Evolutionary conservation across 2,888 invertebrate genomes (phyloP).

Genomic region (Ephialtes manifestator): DNA sequence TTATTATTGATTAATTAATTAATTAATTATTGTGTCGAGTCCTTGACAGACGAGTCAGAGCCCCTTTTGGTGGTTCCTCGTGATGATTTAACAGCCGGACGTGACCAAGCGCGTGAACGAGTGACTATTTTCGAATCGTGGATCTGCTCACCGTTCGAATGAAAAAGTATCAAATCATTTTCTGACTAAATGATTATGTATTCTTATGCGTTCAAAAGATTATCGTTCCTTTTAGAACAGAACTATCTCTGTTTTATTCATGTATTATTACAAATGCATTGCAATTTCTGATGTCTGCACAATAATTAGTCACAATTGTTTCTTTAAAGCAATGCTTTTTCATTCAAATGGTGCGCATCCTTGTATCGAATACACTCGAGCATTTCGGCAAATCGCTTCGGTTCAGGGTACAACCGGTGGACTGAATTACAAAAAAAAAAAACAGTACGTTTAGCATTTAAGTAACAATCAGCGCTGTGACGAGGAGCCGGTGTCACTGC

Average conservation of each 20-base stretch:
- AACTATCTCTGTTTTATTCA: too few relatives aligned
- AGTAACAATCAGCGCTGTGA: conserved; percentile 17
- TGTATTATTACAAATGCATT: too few relatives aligned
- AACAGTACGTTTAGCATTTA: conserved; percentile 20
- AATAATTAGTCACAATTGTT: too few relatives aligned
- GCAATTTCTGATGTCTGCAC: too few relatives aligned
- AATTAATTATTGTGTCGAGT: conserved; percentile 37
- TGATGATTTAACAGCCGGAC: conserved; percentile 59
- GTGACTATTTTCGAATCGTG: background rate
- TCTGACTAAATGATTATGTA: too few relatives aligned
- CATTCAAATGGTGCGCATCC: too few relatives aligned
- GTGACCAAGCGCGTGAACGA: conserved; percentile 54
- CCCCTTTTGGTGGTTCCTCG: conserved; percentile 40
- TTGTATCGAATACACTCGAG: conserved; percentile 5
- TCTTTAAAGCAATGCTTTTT: too few relatives aligned
- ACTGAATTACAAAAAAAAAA: conserved; percentile 42
- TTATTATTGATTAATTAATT: conserved; percentile 25
- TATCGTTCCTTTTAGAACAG: too few relatives aligned
- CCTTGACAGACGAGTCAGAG: conserved; percentile 34
- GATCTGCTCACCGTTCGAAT: too few relatives aligned
- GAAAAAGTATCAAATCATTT: too few relatives aligned
- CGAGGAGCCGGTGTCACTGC: conserved; percentile 3
- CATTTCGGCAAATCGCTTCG: conserved; percentile 56
- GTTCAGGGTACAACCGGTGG: conserved; percentile 64
- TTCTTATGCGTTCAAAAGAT: too few relatives aligned